phyloP scores from a whole-genome alignment of 1,140 invertebrate species.

The Tribolium castaneum region DNA sequence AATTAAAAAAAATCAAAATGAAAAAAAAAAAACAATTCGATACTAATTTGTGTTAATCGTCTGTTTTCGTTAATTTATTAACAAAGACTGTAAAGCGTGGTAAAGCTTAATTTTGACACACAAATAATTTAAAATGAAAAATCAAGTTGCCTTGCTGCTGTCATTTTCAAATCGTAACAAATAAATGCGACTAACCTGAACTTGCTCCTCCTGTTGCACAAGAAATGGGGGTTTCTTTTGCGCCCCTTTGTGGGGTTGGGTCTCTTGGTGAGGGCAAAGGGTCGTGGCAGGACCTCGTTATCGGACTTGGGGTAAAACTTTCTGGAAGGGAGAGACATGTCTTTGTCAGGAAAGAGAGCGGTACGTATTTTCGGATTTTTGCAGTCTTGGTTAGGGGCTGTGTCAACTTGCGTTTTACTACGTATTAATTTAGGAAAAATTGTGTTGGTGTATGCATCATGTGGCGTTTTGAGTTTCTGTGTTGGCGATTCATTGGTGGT shows the following conservation, averaged over 20 bases:
- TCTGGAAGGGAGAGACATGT: conserved; percentile 65
- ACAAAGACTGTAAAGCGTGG: too few relatives aligned
- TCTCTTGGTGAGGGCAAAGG: background rate
- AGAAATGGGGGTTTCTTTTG: conserved; percentile 37
- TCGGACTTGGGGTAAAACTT: conserved; percentile 68
- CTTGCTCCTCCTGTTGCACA: background rate
- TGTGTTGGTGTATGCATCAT: conserved; percentile 60
- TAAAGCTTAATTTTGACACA: too few relatives aligned
- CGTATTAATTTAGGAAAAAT: conserved; percentile 56
- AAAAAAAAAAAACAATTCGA: too few relatives aligned
- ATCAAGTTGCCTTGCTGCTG: too few relatives aligned
- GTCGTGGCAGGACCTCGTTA: conserved; percentile 56
- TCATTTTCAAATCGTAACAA: too few relatives aligned
- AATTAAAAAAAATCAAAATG: too few relatives aligned
- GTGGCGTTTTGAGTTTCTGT: conserved; percentile 67
- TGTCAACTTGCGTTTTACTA: conserved; percentile 57
- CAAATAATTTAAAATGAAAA: too few relatives aligned
- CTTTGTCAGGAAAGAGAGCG: conserved; percentile 57
- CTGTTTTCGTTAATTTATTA: too few relatives aligned
- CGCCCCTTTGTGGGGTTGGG: conserved; percentile 32
- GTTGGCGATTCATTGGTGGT: conserved; percentile 63
- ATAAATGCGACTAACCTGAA: background rate
- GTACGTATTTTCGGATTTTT: conserved; percentile 60
- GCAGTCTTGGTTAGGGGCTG: conserved; percentile 53
- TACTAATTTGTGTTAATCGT: too few relatives aligned